Evolutionary conservation across 1,140 invertebrate genomes (phyloP).

Genomic region (Aphis craccivora): DNA sequence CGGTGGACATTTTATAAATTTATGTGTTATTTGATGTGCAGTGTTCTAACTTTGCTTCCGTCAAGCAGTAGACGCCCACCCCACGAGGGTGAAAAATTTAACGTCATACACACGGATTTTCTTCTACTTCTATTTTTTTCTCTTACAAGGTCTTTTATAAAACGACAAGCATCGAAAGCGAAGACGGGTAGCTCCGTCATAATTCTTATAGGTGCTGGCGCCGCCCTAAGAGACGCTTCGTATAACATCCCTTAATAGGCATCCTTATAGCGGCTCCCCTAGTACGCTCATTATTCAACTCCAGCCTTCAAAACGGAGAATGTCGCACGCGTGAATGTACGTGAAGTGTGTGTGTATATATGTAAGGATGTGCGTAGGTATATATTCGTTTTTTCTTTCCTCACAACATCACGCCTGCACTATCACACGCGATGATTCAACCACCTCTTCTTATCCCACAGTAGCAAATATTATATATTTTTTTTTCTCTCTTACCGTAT

Average conservation of each 20-base stretch:
- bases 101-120: constrained; percentile 52
- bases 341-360: not conserved
- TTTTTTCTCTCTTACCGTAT: constrained; percentile 20
- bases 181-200: not conserved
- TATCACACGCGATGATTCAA: constrained; percentile 14
- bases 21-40: not conserved
- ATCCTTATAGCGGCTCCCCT: constrained; percentile 36
- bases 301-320: constrained; percentile 40
- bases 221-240: constrained; percentile 33
- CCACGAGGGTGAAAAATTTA: constrained; percentile 27
- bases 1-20: not conserved
- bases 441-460: not conserved
- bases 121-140: not conserved
- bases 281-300: constrained; percentile 47
- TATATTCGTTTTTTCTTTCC: constrained; percentile 6
- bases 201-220: constrained; percentile 36
- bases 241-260: constrained; percentile 55
- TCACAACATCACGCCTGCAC: not conserved
- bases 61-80: not conserved
- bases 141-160: not conserved
- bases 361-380: not conserved
- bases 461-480: constrained; percentile 41
- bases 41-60: not conserved
- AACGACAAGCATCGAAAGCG: not conserved
- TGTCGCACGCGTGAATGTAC: constrained; percentile 1